phyloP scores from a whole-genome alignment of 1,140 invertebrate species.

The Epicauta chinensis region DNA sequence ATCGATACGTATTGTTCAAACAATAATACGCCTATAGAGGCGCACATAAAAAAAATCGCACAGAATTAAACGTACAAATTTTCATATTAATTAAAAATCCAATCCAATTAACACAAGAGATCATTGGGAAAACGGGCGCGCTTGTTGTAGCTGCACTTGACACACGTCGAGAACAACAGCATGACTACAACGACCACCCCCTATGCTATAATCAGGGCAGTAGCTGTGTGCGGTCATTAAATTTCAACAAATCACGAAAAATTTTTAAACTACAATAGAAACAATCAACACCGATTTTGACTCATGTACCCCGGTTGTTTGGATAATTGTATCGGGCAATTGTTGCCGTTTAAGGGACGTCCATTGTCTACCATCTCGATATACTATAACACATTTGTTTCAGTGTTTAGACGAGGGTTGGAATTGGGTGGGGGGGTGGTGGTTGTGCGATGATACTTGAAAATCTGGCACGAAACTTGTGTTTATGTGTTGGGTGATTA shows the following conservation, averaged over 20 bases:
- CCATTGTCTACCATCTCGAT: no score
- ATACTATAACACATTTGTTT: neutral
- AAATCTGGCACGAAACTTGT: neutral
- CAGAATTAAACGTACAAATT: constrained; percentile 34
- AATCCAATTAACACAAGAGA: constrained; percentile 42
- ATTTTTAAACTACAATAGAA: no score
- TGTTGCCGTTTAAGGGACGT: no score
- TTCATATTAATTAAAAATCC: constrained; percentile 44
- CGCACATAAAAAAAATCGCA: neutral
- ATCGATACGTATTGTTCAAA: constrained; percentile 17
- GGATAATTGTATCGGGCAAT: no score
- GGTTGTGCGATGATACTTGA: neutral
- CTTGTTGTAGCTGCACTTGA: constrained; percentile 37
- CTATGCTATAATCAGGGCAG: no score
- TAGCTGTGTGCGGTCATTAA: no score
- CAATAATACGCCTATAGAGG: neutral
- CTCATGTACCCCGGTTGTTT: no score
- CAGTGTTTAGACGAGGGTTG: neutral
- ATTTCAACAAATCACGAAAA: no score
- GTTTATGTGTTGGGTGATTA: neutral
- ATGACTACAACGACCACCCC: no score
- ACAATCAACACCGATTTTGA: no score
- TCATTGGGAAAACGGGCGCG: constrained; percentile 34
- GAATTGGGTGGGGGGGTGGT: no score
- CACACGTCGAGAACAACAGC: constrained; percentile 38